Evolutionary conservation across 37 sponge, comb jelly and placozoan genomes (phyloP), one percentile per base, ranked within the genome.

Genomic region (Ianthella basta): DNA sequence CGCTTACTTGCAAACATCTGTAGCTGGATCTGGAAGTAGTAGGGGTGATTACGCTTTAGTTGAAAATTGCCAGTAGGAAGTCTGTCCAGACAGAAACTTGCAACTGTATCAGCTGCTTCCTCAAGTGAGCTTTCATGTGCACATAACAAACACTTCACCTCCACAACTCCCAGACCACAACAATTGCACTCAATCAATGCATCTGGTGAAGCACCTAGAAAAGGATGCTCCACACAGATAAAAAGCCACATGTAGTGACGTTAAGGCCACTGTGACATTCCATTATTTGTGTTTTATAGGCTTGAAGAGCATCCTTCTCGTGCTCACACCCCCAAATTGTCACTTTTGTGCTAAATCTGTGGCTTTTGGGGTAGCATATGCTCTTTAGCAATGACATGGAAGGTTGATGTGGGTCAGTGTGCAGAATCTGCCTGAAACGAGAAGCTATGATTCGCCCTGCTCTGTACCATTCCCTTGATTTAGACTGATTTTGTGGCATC

Each of bases 21-120:
- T 25, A 86, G 70, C 80, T 86, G 86, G 55, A 80, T 79, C 80
- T 86, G 86, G 32, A 63, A 86, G 68, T 86, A 86, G 24, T 86
- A 86, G 23, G 55, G 12, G 34, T 86, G 86, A 4, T 60, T 18
- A 21, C 13, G 16, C 53, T 86, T 79, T 8, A 86, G 55, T 6
- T 15, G 15, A 14, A 63, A 36, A 13, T 40, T 59, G 55, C 80
- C 86, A 5, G 55, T 68, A 36, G n/a, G 2, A 23, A 38, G 56
- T 41, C 12, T 40, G 16, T 60, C 56, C 10, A 86, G 86, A 39
- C 80, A 86, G 69, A 86, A 86, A 37, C 19, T 60, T 23, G 25
- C 13, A 27, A 4, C 35, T 23, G 4, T 64, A 5, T 33, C 69
- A 53, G 55, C 80, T 70, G 35, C 33, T 4, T 33, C 77, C 35